phyloP scores from a whole-genome alignment of 2,113 vertebrate genomes.

The Parus major region DNA sequence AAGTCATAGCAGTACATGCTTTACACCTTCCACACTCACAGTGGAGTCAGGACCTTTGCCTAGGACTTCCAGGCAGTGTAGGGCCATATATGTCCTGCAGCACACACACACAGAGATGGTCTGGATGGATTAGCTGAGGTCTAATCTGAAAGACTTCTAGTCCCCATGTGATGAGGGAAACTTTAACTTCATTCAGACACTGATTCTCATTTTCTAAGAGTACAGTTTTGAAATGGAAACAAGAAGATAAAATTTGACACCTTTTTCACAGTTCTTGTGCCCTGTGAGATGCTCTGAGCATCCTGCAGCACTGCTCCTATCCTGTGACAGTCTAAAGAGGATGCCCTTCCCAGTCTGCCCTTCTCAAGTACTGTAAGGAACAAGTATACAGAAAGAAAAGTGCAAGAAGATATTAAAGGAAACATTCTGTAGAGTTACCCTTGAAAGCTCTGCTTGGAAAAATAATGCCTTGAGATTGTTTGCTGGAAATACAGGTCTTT shows the following conservation, averaged over 20 bases:
- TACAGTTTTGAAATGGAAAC: neutral
- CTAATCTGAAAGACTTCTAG: neutral
- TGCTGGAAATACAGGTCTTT: neutral
- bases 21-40: neutral
- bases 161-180: neutral
- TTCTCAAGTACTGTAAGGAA: neutral
- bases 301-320: neutral
- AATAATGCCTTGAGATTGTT: constrained; percentile 1
- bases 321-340: neutral
- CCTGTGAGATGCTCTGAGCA: neutral
- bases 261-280: neutral
- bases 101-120: neutral
- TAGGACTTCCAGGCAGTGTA: neutral
- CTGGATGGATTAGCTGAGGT: neutral
- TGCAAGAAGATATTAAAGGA: neutral
- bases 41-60: neutral
- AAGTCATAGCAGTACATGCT: neutral
- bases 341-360: neutral
- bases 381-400: neutral
- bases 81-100: fast-evolving
- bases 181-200: neutral
- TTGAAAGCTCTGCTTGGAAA: neutral
- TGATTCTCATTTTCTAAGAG: neutral
- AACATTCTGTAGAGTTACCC: neutral
- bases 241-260: neutral